Conservation (phyloP, 2,888 invertebrate species). For the Pomacea canaliculata region DNA sequence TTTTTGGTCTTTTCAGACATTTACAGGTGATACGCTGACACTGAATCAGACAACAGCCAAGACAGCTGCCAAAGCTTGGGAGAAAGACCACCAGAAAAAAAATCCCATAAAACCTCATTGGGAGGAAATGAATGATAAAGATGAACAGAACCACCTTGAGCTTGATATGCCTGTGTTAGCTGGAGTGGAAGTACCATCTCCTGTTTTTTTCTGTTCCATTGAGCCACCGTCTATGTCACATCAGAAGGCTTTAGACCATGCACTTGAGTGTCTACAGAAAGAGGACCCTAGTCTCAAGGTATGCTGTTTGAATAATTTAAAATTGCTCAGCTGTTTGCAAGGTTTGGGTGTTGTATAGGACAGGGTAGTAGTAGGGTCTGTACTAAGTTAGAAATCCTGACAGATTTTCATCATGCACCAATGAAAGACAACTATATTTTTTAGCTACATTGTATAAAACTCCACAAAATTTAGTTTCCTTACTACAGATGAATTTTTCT, state of each 20-base stretch:
- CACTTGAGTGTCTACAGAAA: constrained; percentile 82
- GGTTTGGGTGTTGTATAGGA: too few species aligned
- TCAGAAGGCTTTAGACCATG: constrained; percentile 83
- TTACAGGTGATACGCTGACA: constrained; percentile 73
- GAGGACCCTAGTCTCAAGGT: constrained; percentile 82
- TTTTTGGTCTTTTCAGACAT: constrained; percentile 68
- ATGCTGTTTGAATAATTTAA: not conserved
- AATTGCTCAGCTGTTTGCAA: too few species aligned
- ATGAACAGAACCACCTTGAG: constrained; percentile 13
- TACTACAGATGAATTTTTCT: too few species aligned
- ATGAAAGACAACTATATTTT: too few species aligned
- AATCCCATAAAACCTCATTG: not conserved
- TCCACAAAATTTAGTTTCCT: too few species aligned
- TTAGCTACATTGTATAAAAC: too few species aligned
- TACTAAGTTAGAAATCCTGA: too few species aligned
- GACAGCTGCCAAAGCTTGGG: constrained; percentile 40
- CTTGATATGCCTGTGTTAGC: constrained; percentile 60
- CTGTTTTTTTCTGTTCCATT: constrained; percentile 96
- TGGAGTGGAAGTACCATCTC: constrained; percentile 85
- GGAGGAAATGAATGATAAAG: constrained; percentile 21
- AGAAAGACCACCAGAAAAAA: not conserved
- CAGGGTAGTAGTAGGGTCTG: too few species aligned
- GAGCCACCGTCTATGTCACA: constrained; percentile 87
- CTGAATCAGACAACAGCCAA: constrained; percentile 39
- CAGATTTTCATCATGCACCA: too few species aligned